Evolutionary conservation across 1,140 invertebrate genomes (phyloP).

Genomic region (Octopus bimaculoides): DNA sequence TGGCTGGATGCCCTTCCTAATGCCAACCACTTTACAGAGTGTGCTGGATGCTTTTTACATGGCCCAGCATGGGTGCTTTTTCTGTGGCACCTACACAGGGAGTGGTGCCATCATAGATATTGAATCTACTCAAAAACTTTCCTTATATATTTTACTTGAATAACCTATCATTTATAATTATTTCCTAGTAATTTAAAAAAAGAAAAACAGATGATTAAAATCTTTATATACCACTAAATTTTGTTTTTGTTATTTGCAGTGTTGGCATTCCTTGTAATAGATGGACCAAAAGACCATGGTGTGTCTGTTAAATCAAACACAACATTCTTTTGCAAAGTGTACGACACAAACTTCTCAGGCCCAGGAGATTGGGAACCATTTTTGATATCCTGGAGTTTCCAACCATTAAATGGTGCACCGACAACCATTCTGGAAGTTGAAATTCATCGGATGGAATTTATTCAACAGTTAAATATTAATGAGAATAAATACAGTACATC

Average conservation of each 20-base stretch:
- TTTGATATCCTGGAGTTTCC: not conserved
- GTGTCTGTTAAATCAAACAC: not conserved
- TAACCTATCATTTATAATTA: too few relatives aligned
- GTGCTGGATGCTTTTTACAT: too few relatives aligned
- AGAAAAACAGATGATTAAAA: not conserved
- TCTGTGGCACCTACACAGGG: too few relatives aligned
- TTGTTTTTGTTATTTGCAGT: not conserved
- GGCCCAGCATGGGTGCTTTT: too few relatives aligned
- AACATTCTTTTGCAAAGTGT: not conserved
- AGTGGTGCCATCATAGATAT: too few relatives aligned
- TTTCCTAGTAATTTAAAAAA: not conserved
- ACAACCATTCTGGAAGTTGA: not conserved
- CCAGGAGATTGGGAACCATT: not conserved
- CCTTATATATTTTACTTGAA: too few relatives aligned
- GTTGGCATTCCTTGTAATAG: not conserved
- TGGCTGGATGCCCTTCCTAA: too few relatives aligned
- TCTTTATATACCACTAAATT: not conserved
- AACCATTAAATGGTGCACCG: not conserved
- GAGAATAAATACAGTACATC: not conserved
- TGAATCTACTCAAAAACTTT: too few relatives aligned
- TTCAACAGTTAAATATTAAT: not conserved
- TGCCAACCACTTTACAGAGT: too few relatives aligned
- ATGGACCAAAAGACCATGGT: constrained; percentile 2
- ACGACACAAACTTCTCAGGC: not conserved
- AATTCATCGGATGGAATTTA: constrained; percentile 5